phyloP scores from a whole-genome alignment of 2,113 vertebrate genomes.

The Macquaria ambigua region DNA sequence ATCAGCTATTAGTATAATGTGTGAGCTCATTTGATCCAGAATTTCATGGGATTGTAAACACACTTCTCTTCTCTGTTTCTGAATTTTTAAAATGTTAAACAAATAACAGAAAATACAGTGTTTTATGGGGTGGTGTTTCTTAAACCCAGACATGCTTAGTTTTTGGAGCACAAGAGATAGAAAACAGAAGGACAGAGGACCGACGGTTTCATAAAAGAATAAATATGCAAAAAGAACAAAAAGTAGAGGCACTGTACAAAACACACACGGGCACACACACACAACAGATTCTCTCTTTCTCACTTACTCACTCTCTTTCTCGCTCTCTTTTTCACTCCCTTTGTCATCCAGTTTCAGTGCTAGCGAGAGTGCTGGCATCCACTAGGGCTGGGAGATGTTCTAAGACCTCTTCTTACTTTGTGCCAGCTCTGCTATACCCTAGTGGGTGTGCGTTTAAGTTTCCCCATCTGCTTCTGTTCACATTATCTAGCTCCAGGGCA shows the following conservation, averaged over 20 bases:
- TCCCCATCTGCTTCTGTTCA: slow-evolving; percentile 84
- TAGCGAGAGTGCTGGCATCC: slow-evolving; percentile 78
- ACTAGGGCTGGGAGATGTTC: slow-evolving; percentile 81
- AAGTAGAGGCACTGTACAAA: slow-evolving; percentile 72
- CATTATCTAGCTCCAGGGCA: slow-evolving; percentile 84
- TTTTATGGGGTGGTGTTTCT: slow-evolving; percentile 16
- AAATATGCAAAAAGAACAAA: slow-evolving; percentile 76
- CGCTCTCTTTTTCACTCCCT: slow-evolving; percentile 65
- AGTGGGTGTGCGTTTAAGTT: slow-evolving; percentile 83
- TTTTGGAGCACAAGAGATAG: slow-evolving; percentile 33
- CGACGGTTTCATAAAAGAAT: slow-evolving; percentile 63
- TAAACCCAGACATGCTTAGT: slow-evolving; percentile 27
- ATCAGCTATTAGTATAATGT: slow-evolving; percentile 5
- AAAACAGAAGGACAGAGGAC: slow-evolving; percentile 66
- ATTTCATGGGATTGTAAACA: slow-evolving; percentile 56
- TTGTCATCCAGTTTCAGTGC: slow-evolving; percentile 80
- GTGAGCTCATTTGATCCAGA: slow-evolving; percentile 17
- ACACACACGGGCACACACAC: slow-evolving; percentile 61
- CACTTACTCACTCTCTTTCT: slow-evolving; percentile 50
- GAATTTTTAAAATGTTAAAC: background rate
- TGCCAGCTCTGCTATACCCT: slow-evolving; percentile 82
- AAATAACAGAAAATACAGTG: slow-evolving; percentile 24
- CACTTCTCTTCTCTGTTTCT: slow-evolving; percentile 31
- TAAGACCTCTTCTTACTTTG: slow-evolving; percentile 82
- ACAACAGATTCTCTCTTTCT: slow-evolving; percentile 56